A percentile compares a stretch with the other conserved stretches of the same genome.
Conservation (phyloP, 1,140 invertebrate genomes). For the Heterodera carotae region DNA sequence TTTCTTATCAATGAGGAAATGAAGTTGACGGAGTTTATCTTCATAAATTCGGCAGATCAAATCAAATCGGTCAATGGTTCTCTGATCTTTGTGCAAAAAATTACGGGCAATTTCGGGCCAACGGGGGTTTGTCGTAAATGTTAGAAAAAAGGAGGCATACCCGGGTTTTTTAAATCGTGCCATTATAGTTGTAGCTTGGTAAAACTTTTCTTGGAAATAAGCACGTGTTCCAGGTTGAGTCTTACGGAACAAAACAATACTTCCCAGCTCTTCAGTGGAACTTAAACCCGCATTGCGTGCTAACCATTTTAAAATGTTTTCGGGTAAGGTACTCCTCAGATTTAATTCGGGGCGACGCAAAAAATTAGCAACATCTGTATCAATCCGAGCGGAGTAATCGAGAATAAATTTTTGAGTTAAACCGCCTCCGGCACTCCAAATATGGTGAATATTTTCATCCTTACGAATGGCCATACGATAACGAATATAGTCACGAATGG, state of each 20-base stretch:
- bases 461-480: background rate
- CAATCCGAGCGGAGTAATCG: background rate
- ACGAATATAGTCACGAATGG: background rate
- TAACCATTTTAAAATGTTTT: background rate
- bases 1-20: background rate
- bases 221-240: background rate
- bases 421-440: background rate
- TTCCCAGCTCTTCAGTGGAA: background rate
- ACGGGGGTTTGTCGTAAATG: no score
- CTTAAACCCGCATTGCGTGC: background rate
- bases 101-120: no score
- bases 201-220: slow-evolving; percentile 9
- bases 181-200: no score
- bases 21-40: background rate
- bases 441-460: background rate
- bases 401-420: background rate
- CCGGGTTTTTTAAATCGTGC: no score
- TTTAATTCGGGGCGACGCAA: background rate
- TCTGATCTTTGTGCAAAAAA: no score
- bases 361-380: background rate
- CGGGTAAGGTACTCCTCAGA: background rate
- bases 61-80: no score
- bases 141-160: no score
- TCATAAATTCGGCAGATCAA: no score
- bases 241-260: no score